Base-by-base conservation (phyloP, 2,113 vertebrate genomes). In the Cathartes aura region DNA sequence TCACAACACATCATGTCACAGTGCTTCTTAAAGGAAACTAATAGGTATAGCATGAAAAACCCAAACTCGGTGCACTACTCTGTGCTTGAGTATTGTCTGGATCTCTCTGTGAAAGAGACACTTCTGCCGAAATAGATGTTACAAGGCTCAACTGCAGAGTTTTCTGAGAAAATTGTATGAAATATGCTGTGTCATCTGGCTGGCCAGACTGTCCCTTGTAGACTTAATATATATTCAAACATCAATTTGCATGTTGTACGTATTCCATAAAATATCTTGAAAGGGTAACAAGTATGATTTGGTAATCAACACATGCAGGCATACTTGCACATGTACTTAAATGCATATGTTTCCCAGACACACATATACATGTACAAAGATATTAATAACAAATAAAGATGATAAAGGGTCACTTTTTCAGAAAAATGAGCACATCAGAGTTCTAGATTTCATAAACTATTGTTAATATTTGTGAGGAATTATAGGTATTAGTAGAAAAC, bases 301-400 rank as follows among this genome's bases (percentile, higher is more conserved):
- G 5, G 48, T 53, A 73, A 79, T 73, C 76, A 84, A 68, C 13
- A 34, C 30, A 40, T 17, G 27, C 34, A 73, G 29, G 27, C 19
- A 21, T 27, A 59, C 12, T 73, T 70, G 14, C 18, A 36, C 0
- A 0, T 32, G 5, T 45, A 40, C 19, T 52, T 53, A 30, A 4
- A 73, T 21, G 11, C 7, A 7, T 63, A 8, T 18, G 3, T 70
- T 81, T 94, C 42, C 36, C 26, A 63, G 22, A 70, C 3, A 55
- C 26, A 43, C 15, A 47, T 11, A 29, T 48, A n/a, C 40, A 34
- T 7, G 21, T 66, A 73, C 8, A 47, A 34, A 58, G 2, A 16
- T 36, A 38, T 47, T 34, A 88, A 26, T 30, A 58, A 63, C 17
- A 59, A 47, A 68, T 60, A 45, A 62, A 59, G 55, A 42, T 55